Base-by-base conservation (phyloP, 2,888 invertebrate species). In the Scrobipalpa costella region DNA sequence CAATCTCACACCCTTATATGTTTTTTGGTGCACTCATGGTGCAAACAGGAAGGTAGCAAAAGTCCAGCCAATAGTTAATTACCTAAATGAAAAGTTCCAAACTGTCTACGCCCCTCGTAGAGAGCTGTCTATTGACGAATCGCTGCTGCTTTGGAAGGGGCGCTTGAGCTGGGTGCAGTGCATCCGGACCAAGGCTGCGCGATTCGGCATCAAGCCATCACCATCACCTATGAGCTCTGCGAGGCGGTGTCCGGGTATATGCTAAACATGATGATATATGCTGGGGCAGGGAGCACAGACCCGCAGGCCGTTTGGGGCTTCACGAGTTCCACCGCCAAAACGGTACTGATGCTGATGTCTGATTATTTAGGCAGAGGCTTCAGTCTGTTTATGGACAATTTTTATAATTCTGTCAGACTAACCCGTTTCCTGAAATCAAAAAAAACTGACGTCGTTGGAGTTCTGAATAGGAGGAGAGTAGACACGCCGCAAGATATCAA, bases 181-280 rank as follows among this genome's bases (percentile, higher is more conserved):
- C n/a, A n/a, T n/a, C n/a, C n/a, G n/a, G n/a, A n/a, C n/a, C n/a
- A n/a, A n/a, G n/a, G n/a, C n/a, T n/a, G n/a, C n/a, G n/a, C n/a
- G n/a, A n/a, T n/a, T n/a, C n/a, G n/a, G n/a, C n/a, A n/a, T n/a
- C n/a, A n/a, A n/a, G n/a, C n/a, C n/a, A n/a, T n/a, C n/a, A n/a
- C n/a, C n/a, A n/a, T n/a, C n/a, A 71, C 64, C 69, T 71, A 44
- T 71, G 70, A 60, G 63, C 71, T 38, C 63, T 38, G 38, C 38
- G 72, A 72, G 61, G 64, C 69, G 21, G 57, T 44, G 40, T 66
- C 68, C 9, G 69, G 69, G 21, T 71, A 72, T 57, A 17, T 68
- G 0, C 9, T 55, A 3, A 13, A 27, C 15, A 19, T 7, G 13
- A 2, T 38, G 15, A 19, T 38, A 7, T 58, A 40, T 15, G 58